Evolutionary conservation across 2,888 invertebrate genomes (phyloP), one percentile per base, ranked within the genome.

Genomic region (Microplitis deprimator): DNA sequence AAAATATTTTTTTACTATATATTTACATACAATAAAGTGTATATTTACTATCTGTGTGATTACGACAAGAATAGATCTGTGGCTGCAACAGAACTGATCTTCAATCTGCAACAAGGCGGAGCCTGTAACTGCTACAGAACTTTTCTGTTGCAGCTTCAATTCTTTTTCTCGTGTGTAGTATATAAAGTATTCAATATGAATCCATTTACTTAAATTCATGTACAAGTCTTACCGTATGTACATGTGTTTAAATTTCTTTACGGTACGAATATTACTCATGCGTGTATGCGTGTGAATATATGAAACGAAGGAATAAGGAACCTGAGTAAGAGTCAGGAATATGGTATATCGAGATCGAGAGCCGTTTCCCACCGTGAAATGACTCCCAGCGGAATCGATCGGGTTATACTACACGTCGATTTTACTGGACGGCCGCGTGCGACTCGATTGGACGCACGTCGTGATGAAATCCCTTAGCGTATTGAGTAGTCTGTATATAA

Each of bases 41-140:
- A 20, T 71, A 71, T 8, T n/a, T 71, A 61, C n/a, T 62, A 50
- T 39, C 40, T 38, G 6, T 20, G 29, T 20, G 29, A 20, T 5
- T 29, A 5, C 10, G 17, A 16, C 5, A 29, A n/a, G 38, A 38
- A 39, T 4, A 29, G 17, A 13, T 8, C 13, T 64, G 61, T 40
- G 72, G 0, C 20, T 64, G 62, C 17, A 77, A 82, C 81, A 82
- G 81, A 79, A 80, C 83, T 81, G 80, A 41, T 76, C 65, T 76
- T 39, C 76, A 74, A 78, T 82, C 82, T 79, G 81, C 85, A 85
- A 84, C 83, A 85, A 83, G 84, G 84, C 82, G 80, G 2, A 1
- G 0, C 2, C 20, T 20, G 20, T 20, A 20, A 17, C 17, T 17
- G 17, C 17, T 17, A 17, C 17, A 20, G 20, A 20, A 20, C 20